phyloP scores from a whole-genome alignment of 2,797 vertebrate species.

The Selene dorsalis region DNA sequence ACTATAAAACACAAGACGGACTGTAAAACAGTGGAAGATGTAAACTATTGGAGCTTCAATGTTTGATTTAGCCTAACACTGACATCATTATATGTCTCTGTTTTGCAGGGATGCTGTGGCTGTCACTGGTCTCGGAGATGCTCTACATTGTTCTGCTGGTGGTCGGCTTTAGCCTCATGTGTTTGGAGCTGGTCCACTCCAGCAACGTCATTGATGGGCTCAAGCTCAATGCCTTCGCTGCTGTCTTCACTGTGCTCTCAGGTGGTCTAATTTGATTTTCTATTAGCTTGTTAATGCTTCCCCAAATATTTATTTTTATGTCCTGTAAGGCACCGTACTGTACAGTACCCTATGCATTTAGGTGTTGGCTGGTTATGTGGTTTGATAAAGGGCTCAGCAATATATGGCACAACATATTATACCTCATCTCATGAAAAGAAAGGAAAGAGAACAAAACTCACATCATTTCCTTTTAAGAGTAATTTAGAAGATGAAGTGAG shows the following conservation, averaged over 20 bases:
- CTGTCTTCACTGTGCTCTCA: conserved; percentile 97
- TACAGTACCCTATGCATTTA: neutral
- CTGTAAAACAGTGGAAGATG: too few species aligned
- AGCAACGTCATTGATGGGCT: conserved; percentile 95
- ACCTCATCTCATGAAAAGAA: neutral
- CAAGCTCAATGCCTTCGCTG: conserved; percentile 96
- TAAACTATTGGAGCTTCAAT: neutral
- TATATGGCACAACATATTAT: neutral
- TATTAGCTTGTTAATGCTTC: neutral
- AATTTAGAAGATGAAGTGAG: conserved; percentile 1
- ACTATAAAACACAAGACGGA: too few species aligned
- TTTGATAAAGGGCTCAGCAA: neutral
- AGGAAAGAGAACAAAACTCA: neutral
- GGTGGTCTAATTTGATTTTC: conserved; percentile 74
- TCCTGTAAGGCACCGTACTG: neutral
- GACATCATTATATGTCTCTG: neutral
- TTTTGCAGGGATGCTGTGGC: conserved; percentile 92
- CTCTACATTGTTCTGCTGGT: conserved; percentile 93
- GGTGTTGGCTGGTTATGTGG: neutral
- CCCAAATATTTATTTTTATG: neutral
- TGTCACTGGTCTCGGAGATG: conserved; percentile 95
- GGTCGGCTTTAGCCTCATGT: conserved; percentile 98
- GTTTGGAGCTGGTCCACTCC: conserved; percentile 93
- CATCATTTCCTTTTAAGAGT: neutral
- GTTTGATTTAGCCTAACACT: neutral